These are phyloP conservation scores for Orius insidiosus DNA, from an alignment of 1,140 invertebrate genomes.

Conservation along the genomic window DNA sequence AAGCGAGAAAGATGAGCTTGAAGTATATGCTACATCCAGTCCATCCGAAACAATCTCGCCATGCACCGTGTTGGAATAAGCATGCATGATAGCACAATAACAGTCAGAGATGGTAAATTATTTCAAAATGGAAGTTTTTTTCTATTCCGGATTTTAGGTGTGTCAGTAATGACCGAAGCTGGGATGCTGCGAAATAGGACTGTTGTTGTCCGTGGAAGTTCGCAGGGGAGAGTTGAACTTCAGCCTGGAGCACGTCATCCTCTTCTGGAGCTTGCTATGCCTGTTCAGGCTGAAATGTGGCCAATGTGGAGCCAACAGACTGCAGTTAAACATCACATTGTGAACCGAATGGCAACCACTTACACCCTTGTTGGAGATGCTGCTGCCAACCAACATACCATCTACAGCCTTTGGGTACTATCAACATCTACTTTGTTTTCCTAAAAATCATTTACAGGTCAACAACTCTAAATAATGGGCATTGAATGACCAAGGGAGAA, in stretches of 20 bases:
- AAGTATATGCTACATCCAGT: conserved; percentile 39
- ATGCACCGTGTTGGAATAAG: conserved; percentile 19
- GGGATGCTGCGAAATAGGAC: conserved; percentile 61
- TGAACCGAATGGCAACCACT: conserved; percentile 60
- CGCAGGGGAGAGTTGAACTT: conserved; percentile 40
- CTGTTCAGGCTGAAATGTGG: conserved; percentile 81
- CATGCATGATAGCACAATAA: conserved; percentile 23
- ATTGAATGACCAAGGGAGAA: conserved; percentile 79
- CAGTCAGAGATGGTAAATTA: conserved; percentile 22
- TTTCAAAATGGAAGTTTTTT: not conserved
- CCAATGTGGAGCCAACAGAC: conserved; percentile 70
- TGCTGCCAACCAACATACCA: conserved; percentile 57
- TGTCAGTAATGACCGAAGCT: conserved; percentile 32
- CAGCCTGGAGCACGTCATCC: conserved; percentile 60
- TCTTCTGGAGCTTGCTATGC: conserved; percentile 65
- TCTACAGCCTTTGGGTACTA: conserved; percentile 56
- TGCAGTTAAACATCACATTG: conserved; percentile 53
- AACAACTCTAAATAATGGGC: conserved; percentile 63
- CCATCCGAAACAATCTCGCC: conserved; percentile 20
- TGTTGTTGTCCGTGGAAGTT: conserved; percentile 38
- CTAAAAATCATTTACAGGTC: conserved; percentile 36
- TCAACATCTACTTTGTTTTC: conserved; percentile 9
- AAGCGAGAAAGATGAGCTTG: conserved; percentile 52
- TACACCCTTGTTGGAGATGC: conserved; percentile 69
- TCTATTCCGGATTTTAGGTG: conserved; percentile 13